Evolutionary conservation across 92 coral and sea anemone species (phyloP).

Genomic region (Porites rus): DNA sequence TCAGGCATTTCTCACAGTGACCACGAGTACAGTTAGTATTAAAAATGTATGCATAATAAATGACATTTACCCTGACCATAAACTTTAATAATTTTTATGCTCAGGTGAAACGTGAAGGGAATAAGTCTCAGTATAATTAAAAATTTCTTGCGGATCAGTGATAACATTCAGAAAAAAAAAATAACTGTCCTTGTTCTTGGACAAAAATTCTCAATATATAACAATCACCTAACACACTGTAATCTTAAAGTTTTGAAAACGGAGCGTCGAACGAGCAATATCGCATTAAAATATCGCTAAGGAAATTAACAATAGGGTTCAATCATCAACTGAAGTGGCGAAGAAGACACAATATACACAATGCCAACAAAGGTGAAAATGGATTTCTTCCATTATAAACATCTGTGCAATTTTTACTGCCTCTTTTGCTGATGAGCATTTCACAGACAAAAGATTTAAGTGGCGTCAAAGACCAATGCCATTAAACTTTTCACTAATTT

Average conservation of each 20-base stretch:
- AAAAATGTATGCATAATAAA: too few species aligned
- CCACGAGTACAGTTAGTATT: too few species aligned
- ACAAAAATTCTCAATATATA: neutral
- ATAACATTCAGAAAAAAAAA: too few species aligned
- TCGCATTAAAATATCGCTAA: too few species aligned
- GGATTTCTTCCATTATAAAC: neutral
- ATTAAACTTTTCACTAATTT: neutral
- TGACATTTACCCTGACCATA: too few species aligned
- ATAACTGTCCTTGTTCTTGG: too few species aligned
- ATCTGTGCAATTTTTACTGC: neutral
- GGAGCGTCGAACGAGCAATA: neutral
- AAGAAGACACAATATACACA: slow-evolving; percentile 4
- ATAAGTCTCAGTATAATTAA: too few species aligned
- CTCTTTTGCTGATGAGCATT: neutral
- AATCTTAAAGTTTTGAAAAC: neutral
- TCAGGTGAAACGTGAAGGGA: too few species aligned
- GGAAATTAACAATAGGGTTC: slow-evolving; percentile 6
- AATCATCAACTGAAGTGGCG: neutral
- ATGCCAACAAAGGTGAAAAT: slow-evolving; percentile 2
- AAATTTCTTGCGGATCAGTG: too few species aligned
- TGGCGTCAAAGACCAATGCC: neutral
- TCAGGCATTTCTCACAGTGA: too few species aligned
- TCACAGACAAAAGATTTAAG: neutral
- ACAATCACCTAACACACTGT: neutral
- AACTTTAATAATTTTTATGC: too few species aligned